These are phyloP conservation scores for Magallana angulata DNA, from an alignment of 1,140 invertebrate genomes.

Conservation along the genomic window DNA sequence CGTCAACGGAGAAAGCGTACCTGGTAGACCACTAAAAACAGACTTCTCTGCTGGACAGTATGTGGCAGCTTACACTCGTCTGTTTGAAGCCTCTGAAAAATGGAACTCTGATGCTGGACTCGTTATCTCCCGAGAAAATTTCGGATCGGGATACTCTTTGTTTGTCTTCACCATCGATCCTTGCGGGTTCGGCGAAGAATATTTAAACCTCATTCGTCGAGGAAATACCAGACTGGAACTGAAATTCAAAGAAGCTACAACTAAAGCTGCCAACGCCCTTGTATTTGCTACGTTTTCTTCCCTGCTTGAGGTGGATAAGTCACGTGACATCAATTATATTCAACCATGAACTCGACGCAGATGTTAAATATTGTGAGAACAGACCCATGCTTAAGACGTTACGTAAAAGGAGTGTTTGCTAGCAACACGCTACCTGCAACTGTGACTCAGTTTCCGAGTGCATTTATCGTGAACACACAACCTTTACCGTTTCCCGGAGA, in stretches of 20 bases:
- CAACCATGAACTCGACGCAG: conserved; percentile 34
- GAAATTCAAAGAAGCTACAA: too few relatives aligned
- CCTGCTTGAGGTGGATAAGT: conserved; percentile 21
- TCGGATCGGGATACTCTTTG: conserved; percentile 33
- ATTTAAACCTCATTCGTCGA: too few relatives aligned
- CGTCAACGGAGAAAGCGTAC: conserved; percentile 52
- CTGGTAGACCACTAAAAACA: conserved; percentile 44
- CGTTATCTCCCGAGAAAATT: conserved; percentile 22
- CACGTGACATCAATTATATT: conserved; percentile 44
- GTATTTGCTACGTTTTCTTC: too few relatives aligned
- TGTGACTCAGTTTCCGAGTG: too few relatives aligned
- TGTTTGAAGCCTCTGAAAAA: conserved; percentile 47
- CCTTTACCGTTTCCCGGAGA: too few relatives aligned
- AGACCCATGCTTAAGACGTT: background rate
- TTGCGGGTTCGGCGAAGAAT: too few relatives aligned
- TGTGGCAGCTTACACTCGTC: background rate
- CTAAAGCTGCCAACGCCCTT: too few relatives aligned
- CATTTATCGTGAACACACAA: too few relatives aligned
- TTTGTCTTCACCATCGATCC: background rate
- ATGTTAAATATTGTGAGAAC: background rate
- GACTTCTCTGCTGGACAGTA: conserved; percentile 30
- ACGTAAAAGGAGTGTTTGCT: conserved; percentile 46
- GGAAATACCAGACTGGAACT: too few relatives aligned
- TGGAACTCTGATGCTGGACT: conserved; percentile 47
- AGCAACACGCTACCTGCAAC: conserved; percentile 40